Base-by-base conservation (phyloP, 1,140 invertebrate species). In the Drosophila tropicalis region DNA sequence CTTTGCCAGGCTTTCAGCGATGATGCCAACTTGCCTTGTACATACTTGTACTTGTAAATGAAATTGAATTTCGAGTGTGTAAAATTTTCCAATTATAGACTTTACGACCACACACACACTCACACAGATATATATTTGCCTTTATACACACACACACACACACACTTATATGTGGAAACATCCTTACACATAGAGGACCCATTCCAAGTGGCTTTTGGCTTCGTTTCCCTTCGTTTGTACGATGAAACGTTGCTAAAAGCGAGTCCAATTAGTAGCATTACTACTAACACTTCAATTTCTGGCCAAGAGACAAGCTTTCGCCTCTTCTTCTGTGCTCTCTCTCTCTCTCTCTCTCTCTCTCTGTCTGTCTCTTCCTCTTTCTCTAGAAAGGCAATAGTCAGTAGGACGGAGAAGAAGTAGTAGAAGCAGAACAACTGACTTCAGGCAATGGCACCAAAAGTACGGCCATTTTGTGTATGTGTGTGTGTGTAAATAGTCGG, bases 181-280 rank as follows among this genome's bases (percentile, higher is more conserved):
- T 51, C 44, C 44, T 51, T 51, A 57, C 15, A 62, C 15, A 17
- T 10, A 44, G 61, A 29, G 29, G 29, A 32, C 29, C 17, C 54
- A 19, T 29, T 40, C 22, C 25, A 41, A 67, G 57, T 67, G 74
- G 66, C 70, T 62, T 29, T 70, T 63, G 40, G 39, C 40, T 56
- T 62, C 56, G 64, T 41, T 55, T 60, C 63, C 44, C 44, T 39
- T 56, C 75, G 71, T 72, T 71, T 64, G 72, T 73, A 70, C 70
- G 60, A 80, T 68, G 83, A 73, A 74, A 72, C 79, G 70, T 74
- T 79, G 84, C 84, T 89, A 87, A 87, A 89, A 89, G 84, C 84
- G 84, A 84, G 84, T 89, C 84, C 84, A 89, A 89, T 89, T 89
- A 89, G 84, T 89, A 89, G 84, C 84, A 89, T 90, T 89, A 89